Base-by-base conservation (phyloP, 2,113 vertebrate genomes). In the Festucalex cinctus region DNA sequence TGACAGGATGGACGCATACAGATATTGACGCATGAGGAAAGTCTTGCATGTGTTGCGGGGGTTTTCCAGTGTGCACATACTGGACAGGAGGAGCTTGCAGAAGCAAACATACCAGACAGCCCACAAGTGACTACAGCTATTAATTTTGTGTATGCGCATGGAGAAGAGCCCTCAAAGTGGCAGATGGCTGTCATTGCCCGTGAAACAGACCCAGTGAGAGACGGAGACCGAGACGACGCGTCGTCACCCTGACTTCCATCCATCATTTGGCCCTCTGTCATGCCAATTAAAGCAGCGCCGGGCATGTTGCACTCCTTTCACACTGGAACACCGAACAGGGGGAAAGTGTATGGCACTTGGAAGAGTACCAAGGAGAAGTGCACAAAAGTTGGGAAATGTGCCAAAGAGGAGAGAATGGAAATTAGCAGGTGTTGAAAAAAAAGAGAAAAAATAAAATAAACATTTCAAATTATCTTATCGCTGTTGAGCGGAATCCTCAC, bases 161-260 rank as follows among this genome's bases (percentile, higher is more conserved):
- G 75, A 73, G 74, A 82, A 76, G 63, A 75, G 78, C 71, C 73
- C 6, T 82, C 73, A 80, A 79, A 83, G 65, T 68, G 69, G 82
- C 82, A 88, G 86, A 88, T 87, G 87, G 85, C 83, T 77, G 82
- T 76, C 86, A 83, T 81, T 54, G 39, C 75, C 76, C 82, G 75
- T 17, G 65, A 80, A 60, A 77, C 74, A 79, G 75, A 81, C 71
- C 70, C 70, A 36, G 70, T 3, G 74, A 70, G 58, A 71, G 65
- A 66, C 63, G 49, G 66, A 67, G 71, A 60, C 36, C 5, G 59
- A 65, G 60, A 70, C 60, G 32, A 53, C 71, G 48, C 68, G 68
- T 76, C 77, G 76, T 71, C 68, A 76, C 32, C 70, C 75, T 76
- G 48, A 49, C 67, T 58, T 26, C 68, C 80, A 78, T 72, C 85